These are phyloP conservation scores for Papilio xuthus DNA, from an alignment of 1,140 invertebrate species.

Conservation along the genomic window DNA sequence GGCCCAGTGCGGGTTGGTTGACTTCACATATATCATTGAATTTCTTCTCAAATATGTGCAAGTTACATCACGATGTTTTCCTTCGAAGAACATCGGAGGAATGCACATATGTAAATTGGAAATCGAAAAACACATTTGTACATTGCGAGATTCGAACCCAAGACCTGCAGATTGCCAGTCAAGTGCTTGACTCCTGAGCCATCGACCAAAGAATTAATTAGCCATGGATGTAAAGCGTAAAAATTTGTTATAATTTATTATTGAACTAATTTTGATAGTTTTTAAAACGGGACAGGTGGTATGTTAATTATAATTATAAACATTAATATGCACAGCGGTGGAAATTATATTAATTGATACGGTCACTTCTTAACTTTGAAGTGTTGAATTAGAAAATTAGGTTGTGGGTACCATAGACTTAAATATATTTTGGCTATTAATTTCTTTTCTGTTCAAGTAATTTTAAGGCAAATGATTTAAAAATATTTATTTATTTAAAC, in stretches of 20 bases:
- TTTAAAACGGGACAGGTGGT: conserved; percentile 9
- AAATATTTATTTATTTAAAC: not conserved
- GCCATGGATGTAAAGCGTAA: not conserved
- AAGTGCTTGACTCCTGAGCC: too few species aligned
- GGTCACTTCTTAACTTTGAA: conserved; percentile 31
- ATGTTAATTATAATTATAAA: conserved; percentile 34
- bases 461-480: not conserved
- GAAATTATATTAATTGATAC: conserved; percentile 35
- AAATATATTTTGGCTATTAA: conserved; percentile 2
- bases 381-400: conserved; percentile 21
- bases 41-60: too few species aligned
- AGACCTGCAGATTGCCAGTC: too few species aligned
- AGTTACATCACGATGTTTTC: too few species aligned
- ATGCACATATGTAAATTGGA: too few species aligned
- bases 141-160: too few species aligned
- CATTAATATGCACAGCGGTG: conserved; percentile 32
- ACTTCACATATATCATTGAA: too few species aligned
- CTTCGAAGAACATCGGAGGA: too few species aligned
- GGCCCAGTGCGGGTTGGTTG: too few species aligned
- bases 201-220: too few species aligned
- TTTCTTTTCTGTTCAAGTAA: not conserved
- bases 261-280: conserved; percentile 27
- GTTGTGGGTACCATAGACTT: not conserved
- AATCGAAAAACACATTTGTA: too few species aligned
- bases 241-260: conserved; percentile 10